These are phyloP conservation scores for Ips nitidus DNA, from an alignment of 1,140 invertebrate genomes.

Conservation along the genomic window DNA sequence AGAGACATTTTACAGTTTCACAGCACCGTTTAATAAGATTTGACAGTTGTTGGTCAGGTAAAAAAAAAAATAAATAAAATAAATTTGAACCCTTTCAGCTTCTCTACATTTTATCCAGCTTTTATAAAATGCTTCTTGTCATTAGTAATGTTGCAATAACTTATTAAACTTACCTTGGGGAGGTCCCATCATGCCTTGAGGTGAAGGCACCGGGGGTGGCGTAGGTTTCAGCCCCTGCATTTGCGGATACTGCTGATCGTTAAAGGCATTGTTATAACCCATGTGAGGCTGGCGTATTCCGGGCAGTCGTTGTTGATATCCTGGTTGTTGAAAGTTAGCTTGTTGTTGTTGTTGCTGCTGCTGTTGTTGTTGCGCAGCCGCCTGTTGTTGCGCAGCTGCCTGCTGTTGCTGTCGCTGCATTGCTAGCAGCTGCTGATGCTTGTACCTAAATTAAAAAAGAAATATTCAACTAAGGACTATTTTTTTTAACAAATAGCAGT, in stretches of 20 bases:
- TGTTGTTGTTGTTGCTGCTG: conserved; percentile 56
- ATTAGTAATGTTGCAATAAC: no score
- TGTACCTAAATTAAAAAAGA: conserved; percentile 51
- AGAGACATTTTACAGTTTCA: no score
- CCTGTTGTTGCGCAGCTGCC: conserved; percentile 37
- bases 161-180: no score
- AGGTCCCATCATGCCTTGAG: conserved; percentile 58
- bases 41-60: no score
- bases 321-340: conserved; percentile 50
- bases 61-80: no score
- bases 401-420: conserved; percentile 54
- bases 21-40: no score
- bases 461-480: background rate
- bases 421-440: conserved; percentile 60
- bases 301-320: conserved; percentile 51
- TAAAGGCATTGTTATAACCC: conserved; percentile 52
- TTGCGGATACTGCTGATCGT: conserved; percentile 50
- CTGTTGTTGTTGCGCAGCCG: conserved; percentile 52
- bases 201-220: conserved; percentile 66
- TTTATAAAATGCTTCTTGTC: no score
- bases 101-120: no score
- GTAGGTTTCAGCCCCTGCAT: conserved; percentile 63
- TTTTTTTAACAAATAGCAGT: conserved; percentile 19
- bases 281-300: conserved; percentile 53
- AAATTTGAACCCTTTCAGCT: no score